phyloP scores from a whole-genome alignment of 2,797 vertebrate species.

The Peromyscus attwateri region DNA sequence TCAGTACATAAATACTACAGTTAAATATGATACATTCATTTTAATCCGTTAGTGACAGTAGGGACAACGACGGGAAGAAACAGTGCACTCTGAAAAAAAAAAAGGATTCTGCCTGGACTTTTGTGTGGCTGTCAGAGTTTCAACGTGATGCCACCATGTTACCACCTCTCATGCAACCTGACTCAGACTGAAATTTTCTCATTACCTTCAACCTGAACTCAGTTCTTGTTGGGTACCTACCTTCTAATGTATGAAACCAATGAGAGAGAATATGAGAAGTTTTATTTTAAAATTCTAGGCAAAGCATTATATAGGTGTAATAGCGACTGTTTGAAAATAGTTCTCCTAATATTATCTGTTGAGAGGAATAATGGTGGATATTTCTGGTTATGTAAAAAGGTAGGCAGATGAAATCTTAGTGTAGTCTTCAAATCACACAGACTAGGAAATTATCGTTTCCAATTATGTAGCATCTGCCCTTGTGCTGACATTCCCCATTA shows the following conservation, averaged over 20 bases:
- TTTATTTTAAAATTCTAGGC: not conserved
- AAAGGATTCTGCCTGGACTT: not conserved
- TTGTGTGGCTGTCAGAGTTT: not conserved
- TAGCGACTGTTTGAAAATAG: not conserved
- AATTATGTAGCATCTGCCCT: slow-evolving; percentile 40
- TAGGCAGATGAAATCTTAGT: slow-evolving; percentile 61
- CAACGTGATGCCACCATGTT: not conserved
- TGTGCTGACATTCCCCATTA: slow-evolving; percentile 50
- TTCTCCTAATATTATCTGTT: slow-evolving; percentile 52
- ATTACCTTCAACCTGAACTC: not conserved
- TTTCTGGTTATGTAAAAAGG: slow-evolving; percentile 55
- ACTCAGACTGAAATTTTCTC: slow-evolving; percentile 7
- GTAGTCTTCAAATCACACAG: slow-evolving; percentile 46
- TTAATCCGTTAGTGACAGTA: not conserved
- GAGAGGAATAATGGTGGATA: slow-evolving; percentile 14
- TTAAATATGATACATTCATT: not conserved
- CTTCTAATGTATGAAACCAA: slow-evolving; percentile 31
- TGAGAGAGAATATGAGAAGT: not conserved
- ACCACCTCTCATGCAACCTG: not conserved
- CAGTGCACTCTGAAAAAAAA: not conserved
- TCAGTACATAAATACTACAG: not conserved
- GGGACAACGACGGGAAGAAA: not conserved
- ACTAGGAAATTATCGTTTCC: slow-evolving; percentile 62
- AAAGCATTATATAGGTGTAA: not conserved
- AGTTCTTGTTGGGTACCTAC: not conserved